These are phyloP conservation scores for Oreohelix idahoensis DNA, from an alignment of 1,140 invertebrate species.

Conservation along the genomic window DNA sequence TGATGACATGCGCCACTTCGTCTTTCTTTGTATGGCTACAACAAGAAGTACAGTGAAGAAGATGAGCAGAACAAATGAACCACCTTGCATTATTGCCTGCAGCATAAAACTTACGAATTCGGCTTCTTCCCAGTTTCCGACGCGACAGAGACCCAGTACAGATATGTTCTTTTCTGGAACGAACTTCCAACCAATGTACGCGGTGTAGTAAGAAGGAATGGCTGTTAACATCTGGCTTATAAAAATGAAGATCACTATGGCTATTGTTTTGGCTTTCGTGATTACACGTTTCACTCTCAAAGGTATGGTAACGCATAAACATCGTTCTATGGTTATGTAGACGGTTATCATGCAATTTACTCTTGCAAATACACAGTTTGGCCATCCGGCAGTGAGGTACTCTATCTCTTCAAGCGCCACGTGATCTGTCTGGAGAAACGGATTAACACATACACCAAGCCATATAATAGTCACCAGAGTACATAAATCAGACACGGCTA, in stretches of 20 bases:
- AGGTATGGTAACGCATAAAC: neutral
- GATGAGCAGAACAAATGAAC: neutral
- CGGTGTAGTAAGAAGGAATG: neutral
- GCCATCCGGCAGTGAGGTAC: too few relatives aligned
- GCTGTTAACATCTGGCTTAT: neutral
- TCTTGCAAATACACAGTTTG: too few relatives aligned
- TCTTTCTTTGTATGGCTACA: neutral
- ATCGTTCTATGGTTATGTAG: constrained; percentile 15
- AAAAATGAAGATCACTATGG: neutral
- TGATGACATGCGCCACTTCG: neutral
- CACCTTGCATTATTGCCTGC: neutral
- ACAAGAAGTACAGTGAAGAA: constrained; percentile 8
- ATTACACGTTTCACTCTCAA: constrained; percentile 1
- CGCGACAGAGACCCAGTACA: neutral
- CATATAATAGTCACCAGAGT: too few relatives aligned
- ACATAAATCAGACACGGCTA: too few relatives aligned
- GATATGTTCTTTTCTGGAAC: neutral
- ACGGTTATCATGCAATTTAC: constrained; percentile 15
- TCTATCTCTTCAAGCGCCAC: too few relatives aligned
- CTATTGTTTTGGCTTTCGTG: neutral
- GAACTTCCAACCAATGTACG: constrained; percentile 3
- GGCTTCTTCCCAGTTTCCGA: neutral
- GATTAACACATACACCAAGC: too few relatives aligned
- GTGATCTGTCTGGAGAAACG: too few relatives aligned
- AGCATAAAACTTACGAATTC: neutral